Evolutionary conservation across 2,888 invertebrate species (phyloP), one percentile per base, ranked within the genome.

Genomic region (Dryococelus australis): DNA sequence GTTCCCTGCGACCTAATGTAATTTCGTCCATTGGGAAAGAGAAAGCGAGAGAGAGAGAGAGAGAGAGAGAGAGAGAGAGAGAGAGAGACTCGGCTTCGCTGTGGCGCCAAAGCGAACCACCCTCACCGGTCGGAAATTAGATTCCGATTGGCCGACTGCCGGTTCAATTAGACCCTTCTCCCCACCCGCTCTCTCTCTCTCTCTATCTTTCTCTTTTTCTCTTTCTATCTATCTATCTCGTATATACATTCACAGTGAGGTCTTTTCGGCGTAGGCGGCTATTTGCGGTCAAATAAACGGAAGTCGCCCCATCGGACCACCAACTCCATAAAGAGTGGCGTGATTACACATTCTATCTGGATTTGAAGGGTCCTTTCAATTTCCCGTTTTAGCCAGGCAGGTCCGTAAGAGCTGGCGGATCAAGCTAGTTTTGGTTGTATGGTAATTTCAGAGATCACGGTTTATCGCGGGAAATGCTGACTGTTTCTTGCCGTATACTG

Each of bases 101-200:
- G n/a, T n/a, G n/a, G 65, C 8, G n/a, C 65, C 24, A 6, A n/a
- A n/a, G 65, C 6, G 65, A n/a, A 65, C 65, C 65, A n/a, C 8
- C n/a, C 20, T 1, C n/a, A 3, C 8, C 6, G 20, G 24, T 65
- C 65, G 65, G 65, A 65, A 65, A 65, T 65, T 65, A 65, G 65
- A 65, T 65, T 65, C 65, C 65, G n/a, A 65, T 65, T 65, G 65
- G 65, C 65, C n/a, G 65, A 65, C 65, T 65, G n/a, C 24, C 65
- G 65, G 65, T 65, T n/a, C 65, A 65, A 65, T 65, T n/a, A 65
- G 65, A 65, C 65, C 65, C 65, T n/a, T 65, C 16, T 20, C 65
- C 65, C 65, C 24, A 24, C 10, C 65, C 65, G 0, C 65, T 9
- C 20, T n/a, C 6, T n/a, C 24, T 0, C 65, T 20, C 10, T 3